A percentile compares a stretch with the other conserved stretches of the same genome.
Evolutionary conservation across 2,888 invertebrate genomes (phyloP).

Genomic region (Temnothorax unifasciatus): DNA sequence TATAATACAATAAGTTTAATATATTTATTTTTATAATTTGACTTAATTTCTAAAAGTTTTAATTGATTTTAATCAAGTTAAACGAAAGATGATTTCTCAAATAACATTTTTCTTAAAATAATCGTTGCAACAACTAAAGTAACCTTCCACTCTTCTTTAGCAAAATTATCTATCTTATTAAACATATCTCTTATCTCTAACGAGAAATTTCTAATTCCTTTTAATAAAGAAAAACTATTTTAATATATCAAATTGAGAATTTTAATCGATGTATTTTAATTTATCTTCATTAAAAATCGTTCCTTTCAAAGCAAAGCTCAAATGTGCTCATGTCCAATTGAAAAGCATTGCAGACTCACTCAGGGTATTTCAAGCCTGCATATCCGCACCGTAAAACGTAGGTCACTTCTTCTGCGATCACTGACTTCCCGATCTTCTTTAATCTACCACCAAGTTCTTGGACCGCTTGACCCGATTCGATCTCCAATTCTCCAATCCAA

Average conservation of each 20-base stretch:
- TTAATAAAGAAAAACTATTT: not conserved
- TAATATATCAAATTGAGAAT: too few relatives aligned
- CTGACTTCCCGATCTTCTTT: constrained; percentile 9
- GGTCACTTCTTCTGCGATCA: constrained; percentile 30
- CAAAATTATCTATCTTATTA: not conserved
- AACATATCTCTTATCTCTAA: not conserved
- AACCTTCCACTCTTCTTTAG: not conserved
- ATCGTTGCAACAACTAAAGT: not conserved
- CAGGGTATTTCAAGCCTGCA: constrained; percentile 14
- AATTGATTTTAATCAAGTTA: not conserved
- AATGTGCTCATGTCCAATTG: not conserved
- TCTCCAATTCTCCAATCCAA: not conserved
- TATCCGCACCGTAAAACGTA: constrained; percentile 35
- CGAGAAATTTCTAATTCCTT: not conserved
- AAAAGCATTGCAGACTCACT: constrained; percentile 25
- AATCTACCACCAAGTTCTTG: not conserved
- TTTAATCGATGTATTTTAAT: too few relatives aligned
- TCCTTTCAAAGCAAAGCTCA: not conserved
- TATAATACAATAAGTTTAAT: not conserved
- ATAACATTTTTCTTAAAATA: constrained; percentile 8
- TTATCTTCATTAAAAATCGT: not conserved
- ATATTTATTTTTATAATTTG: not conserved
- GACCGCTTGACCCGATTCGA: not conserved
- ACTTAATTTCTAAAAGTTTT: not conserved
- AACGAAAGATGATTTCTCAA: not conserved